A percentile compares a stretch with the other conserved stretches of the same genome.
These are phyloP conservation scores for Cyrtorhinus lividipennis DNA, from an alignment of 1,140 invertebrate genomes.

Conservation along the genomic window DNA sequence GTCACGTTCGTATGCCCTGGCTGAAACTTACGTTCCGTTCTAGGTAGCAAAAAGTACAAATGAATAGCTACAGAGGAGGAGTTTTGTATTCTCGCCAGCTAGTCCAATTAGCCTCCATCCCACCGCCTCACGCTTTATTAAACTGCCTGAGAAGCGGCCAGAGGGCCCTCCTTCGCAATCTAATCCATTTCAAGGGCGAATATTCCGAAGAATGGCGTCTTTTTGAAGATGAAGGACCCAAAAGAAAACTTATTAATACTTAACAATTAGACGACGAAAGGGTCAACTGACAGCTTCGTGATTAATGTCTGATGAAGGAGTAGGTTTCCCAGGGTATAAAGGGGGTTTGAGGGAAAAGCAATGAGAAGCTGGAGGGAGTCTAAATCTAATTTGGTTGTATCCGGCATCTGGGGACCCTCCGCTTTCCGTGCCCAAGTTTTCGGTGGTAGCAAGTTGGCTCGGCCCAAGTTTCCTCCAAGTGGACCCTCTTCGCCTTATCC, in stretches of 20 bases:
- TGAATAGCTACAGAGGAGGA: too few species aligned
- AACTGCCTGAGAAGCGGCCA: too few species aligned
- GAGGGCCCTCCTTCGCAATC: too few species aligned
- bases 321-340: neutral
- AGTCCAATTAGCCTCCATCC: too few species aligned
- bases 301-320: slow-evolving; percentile 15
- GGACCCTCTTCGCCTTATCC: neutral
- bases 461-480: neutral
- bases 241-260: slow-evolving; percentile 16
- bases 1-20: too few species aligned
- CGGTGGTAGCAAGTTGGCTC: slow-evolving; percentile 4
- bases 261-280: slow-evolving; percentile 17
- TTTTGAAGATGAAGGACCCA: too few species aligned
- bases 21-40: too few species aligned
- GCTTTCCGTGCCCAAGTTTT: slow-evolving; percentile 12
- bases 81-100: too few species aligned
- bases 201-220: neutral
- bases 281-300: slow-evolving; percentile 15
- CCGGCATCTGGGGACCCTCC: slow-evolving; percentile 15
- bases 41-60: too few species aligned
- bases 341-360: neutral
- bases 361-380: neutral
- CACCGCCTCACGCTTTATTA: too few species aligned
- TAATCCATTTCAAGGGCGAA: too few species aligned
- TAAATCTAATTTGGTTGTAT: slow-evolving; percentile 17